Evolutionary conservation across 2,888 invertebrate species (phyloP).

Genomic region (Celastrina argiolus): DNA sequence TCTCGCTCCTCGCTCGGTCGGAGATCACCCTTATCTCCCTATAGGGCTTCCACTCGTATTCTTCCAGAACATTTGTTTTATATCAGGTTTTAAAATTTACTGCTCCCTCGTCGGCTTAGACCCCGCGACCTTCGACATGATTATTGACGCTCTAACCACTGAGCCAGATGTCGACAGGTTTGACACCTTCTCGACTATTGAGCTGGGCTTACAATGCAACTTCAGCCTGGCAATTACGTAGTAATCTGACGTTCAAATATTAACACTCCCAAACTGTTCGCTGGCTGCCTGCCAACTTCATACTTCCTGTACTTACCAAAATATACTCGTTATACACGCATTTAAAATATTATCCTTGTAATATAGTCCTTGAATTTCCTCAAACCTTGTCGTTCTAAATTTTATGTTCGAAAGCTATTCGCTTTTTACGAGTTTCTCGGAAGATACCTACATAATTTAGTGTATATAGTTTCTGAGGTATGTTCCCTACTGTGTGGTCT

Average conservation of each 20-base stretch:
- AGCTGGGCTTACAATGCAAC: background rate
- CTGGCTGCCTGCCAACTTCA: background rate
- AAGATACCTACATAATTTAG: slow-evolving; percentile 13
- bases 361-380: slow-evolving; percentile 6
- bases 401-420: slow-evolving; percentile 4
- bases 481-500: background rate
- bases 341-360: slow-evolving; percentile 6
- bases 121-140: no score
- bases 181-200: background rate
- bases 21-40: no score
- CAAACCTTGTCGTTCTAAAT: slow-evolving; percentile 3
- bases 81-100: no score
- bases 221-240: slow-evolving; percentile 1
- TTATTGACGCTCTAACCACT: no score
- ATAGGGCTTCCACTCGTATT: no score
- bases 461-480: background rate
- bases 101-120: no score
- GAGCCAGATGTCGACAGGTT: no score
- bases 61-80: no score
- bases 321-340: background rate
- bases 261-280: background rate
- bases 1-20: no score
- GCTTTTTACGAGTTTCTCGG: background rate
- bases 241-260: slow-evolving; percentile 9
- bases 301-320: background rate